Base-by-base conservation (phyloP, 2,113 vertebrate species). In the Caranx ignobilis region DNA sequence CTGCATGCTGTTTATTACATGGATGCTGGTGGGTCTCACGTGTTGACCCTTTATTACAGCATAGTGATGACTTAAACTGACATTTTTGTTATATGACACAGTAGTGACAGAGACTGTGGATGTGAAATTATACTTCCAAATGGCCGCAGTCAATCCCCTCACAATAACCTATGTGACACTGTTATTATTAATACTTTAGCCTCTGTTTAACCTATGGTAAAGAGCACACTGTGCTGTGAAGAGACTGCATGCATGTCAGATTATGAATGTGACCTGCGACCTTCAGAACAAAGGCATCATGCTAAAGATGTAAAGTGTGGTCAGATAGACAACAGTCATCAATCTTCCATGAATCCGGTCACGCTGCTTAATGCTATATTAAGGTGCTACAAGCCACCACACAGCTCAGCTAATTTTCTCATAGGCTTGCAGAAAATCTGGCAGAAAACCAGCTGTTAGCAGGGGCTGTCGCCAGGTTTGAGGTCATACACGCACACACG, bases 381-480 rank as follows among this genome's bases (percentile, higher is more conserved):
- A 87, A 71, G 87, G 64, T 41, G 31, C 75, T 60, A 48, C 62
- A 70, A 79, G 78, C 88, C 77, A 39, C 65, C 71, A 72, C 75
- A 77, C 34, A 77, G 77, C 81, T 91, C 75, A 85, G 81, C 83
- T 88, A 70, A 82, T 89, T 91, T 90, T 90, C 77, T 74, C 43
- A 77, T 77, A 71, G 88, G 66, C 47, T 90, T 89, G 89, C 81
- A 89, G 76, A 90, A 91, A 87, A 89, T 72, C 71, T 59, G 78
- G 73, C 88, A 85, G 85, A 76, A 84, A 79, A 88, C 71, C 84
- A 90, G 83, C 48, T 77, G 69, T 85, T 83, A 82, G 70, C 71
- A 50, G 16, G 59, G 45, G 63, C 47, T 60, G 67, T 75, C 18
- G 72, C 81, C 75, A 86, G 72, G 73, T 77, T 84, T 73, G 65